Evolutionary conservation across 2,888 invertebrate species (phyloP), one percentile per base, ranked within the genome.

Genomic region (Spicauda simplicius): DNA sequence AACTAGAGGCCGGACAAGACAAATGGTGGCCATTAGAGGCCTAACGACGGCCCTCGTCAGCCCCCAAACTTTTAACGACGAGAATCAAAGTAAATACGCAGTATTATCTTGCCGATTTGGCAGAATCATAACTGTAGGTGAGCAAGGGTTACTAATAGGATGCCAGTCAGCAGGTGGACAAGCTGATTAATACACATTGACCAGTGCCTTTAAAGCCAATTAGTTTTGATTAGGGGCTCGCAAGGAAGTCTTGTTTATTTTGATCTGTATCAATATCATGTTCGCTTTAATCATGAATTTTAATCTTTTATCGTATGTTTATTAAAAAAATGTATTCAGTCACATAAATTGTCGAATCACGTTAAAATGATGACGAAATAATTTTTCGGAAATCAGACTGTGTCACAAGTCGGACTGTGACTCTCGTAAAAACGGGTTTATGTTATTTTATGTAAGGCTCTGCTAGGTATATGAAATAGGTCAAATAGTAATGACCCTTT

Each of bases 1-100:
- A 90, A 91, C 91, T 91, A 91, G 84, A 86, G 88, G 90, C 91
- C 90, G 92, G 93, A 93, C 92, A 92, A 93, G 93, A 93, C 93
- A 93, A 93, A 93, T 93, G 93, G 91, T 86, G 75, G 90, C 93
- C 93, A 93, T 93, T 93, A 93, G 92, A 84, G 81, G 81, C 89
- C 91, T 92, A 91, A 92, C 91, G 92, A 91, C 87, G 88, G 87
- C 86, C 88, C 88, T 87, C 91, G 89, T 87, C 88, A 88, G 89
- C 85, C 88, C 83, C 85, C 82, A 87, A 90, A 92, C 92, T 93
- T 93, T 92, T 93, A 93, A 92, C 92, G 92, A 93, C 85, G 90
- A 88, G 91, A 93, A 93, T 93, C 93, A 92, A 91, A 92, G 93
- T 91, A 92, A 93, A 93, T 92, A 92, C 91, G 86, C 81, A 79